A percentile compares a stretch with the other conserved stretches of the same genome.
These are phyloP conservation scores for Amphipyra tragopoginis DNA, from an alignment of 2,888 invertebrate species.

Conservation along the genomic window DNA sequence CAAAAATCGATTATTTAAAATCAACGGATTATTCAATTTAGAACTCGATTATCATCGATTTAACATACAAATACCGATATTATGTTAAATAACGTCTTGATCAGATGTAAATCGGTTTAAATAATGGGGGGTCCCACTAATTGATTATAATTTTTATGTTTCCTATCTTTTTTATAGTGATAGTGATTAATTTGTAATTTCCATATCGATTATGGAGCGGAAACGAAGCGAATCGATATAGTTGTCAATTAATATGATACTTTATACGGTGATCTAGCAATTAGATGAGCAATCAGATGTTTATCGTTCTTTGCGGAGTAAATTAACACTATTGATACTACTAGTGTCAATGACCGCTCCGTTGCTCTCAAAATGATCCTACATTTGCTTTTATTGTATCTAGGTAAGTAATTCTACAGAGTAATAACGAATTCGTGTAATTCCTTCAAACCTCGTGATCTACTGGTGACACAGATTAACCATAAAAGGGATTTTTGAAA, in stretches of 20 bases:
- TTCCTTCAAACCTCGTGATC: no score
- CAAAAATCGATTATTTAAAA: conserved; percentile 44
- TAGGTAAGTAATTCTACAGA: no score
- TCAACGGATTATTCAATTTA: conserved; percentile 47
- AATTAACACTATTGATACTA: conserved; percentile 32
- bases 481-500: no score
- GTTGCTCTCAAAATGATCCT: no score
- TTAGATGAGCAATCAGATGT: conserved; percentile 27
- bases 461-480: no score
- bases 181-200: conserved; percentile 52
- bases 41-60: conserved; percentile 55
- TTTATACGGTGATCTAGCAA: conserved; percentile 20
- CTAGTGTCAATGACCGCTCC: conserved; percentile 32
- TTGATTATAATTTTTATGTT: conserved; percentile 62
- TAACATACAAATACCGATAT: conserved; percentile 69
- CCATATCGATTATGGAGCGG: conserved; percentile 44
- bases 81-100: conserved; percentile 68
- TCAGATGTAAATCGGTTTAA: conserved; percentile 67
- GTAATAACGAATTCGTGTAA: no score
- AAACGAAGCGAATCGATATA: conserved; percentile 42
- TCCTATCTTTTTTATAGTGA: conserved; percentile 40
- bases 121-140: conserved; percentile 65
- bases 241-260: conserved; percentile 34
- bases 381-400: no score
- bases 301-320: conserved; percentile 14